These are phyloP conservation scores for Hydractinia symbiolongicarpus DNA, from an alignment of 30 jellyfish, hydroid and myxozoan species.

Conservation along the genomic window DNA sequence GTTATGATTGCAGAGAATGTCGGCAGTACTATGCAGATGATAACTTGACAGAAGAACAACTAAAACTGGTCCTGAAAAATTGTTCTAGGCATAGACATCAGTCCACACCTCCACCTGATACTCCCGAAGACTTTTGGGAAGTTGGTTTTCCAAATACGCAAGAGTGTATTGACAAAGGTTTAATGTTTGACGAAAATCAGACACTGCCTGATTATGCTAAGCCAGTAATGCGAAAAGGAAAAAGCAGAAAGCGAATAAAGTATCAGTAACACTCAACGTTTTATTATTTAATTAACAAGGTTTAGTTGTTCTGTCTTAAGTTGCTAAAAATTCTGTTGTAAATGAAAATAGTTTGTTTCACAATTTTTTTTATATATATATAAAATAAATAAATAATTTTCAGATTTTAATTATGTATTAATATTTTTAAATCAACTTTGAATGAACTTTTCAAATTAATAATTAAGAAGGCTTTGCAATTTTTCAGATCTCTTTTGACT, in stretches of 20 bases:
- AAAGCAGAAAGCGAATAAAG: constrained; percentile 3
- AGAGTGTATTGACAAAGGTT: constrained; percentile 58
- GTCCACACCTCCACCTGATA: constrained; percentile 55
- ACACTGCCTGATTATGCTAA: constrained; percentile 72
- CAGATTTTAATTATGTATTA: too few species aligned
- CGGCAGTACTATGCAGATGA: constrained; percentile 33
- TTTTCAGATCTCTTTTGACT: too few species aligned
- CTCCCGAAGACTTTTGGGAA: constrained; percentile 83
- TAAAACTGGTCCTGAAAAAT: constrained; percentile 20
- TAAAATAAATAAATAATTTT: too few species aligned
- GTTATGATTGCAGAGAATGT: constrained; percentile 70
- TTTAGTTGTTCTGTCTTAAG: too few species aligned
- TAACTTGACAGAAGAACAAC: constrained; percentile 17
- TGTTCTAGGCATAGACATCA: constrained; percentile 37
- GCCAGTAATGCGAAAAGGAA: constrained; percentile 36
- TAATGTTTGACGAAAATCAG: constrained; percentile 58
- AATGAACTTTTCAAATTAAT: too few species aligned
- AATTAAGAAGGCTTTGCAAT: too few species aligned
- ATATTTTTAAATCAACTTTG: too few species aligned
- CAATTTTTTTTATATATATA: too few species aligned
- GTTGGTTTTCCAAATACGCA: constrained; percentile 74
- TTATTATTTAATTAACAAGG: too few species aligned
- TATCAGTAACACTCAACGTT: neutral
- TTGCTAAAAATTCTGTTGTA: too few species aligned
- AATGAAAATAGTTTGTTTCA: too few species aligned